phyloP scores from a whole-genome alignment of 1,140 invertebrate genomes.

The Metopolophium dirhodum region DNA sequence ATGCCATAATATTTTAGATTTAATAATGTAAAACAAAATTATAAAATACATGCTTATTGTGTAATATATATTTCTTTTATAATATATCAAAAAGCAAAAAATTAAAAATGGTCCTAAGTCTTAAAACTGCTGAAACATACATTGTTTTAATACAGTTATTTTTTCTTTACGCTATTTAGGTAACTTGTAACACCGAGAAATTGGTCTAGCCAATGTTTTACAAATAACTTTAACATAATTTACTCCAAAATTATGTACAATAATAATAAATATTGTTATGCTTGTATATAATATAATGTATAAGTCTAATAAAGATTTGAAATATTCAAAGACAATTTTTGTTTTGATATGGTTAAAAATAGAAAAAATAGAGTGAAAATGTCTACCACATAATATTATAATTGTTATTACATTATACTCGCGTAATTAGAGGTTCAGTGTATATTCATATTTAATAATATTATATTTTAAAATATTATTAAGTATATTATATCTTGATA shows the following conservation, averaged over 20 bases:
- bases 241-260: neutral
- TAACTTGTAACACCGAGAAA: conserved; percentile 55
- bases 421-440: neutral
- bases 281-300: conserved; percentile 20
- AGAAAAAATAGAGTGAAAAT: conserved; percentile 45
- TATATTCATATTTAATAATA: neutral
- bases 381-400: conserved; percentile 23
- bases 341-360: conserved; percentile 47
- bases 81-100: conserved; percentile 48
- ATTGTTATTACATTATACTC: neutral
- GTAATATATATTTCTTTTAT: conserved; percentile 21
- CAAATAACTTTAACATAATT: conserved; percentile 42
- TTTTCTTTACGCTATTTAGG: conserved; percentile 53
- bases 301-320: conserved; percentile 3
- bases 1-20: conserved; percentile 2
- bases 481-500: conserved; percentile 6
- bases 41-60: conserved; percentile 34
- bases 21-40: conserved; percentile 33
- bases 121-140: conserved; percentile 44
- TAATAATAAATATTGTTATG: conserved; percentile 4
- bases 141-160: conserved; percentile 37
- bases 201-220: conserved; percentile 44
- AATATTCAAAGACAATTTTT: conserved; percentile 44
- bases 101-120: conserved; percentile 36
- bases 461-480: no score